These are phyloP conservation scores for Papilio machaon DNA, from an alignment of 1,140 invertebrate species.

Conservation along the genomic window DNA sequence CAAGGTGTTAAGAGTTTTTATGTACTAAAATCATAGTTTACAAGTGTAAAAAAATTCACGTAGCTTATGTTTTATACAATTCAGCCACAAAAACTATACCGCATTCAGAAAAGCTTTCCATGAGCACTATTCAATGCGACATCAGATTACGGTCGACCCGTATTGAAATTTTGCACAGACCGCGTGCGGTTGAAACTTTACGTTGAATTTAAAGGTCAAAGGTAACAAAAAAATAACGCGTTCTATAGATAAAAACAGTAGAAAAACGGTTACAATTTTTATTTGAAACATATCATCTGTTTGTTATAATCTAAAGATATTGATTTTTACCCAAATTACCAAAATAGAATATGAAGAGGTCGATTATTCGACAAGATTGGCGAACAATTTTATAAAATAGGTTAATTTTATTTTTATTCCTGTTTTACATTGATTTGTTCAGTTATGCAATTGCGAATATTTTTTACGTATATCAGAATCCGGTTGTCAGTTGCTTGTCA, in stretches of 20 bases:
- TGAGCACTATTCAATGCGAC: conserved; percentile 1
- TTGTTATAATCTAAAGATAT: too few species aligned
- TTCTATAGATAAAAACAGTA: neutral
- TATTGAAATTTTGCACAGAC: conserved; percentile 8
- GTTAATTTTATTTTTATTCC: too few species aligned
- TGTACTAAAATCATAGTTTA: neutral
- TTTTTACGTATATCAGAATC: too few species aligned
- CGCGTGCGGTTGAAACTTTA: conserved; percentile 23
- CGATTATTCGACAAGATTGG: too few species aligned
- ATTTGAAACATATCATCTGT: neutral
- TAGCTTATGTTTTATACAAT: neutral
- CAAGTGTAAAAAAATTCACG: neutral
- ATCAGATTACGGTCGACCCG: conserved; percentile 18
- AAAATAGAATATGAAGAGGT: too few species aligned
- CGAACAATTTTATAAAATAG: too few species aligned
- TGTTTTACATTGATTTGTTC: too few species aligned
- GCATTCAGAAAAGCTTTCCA: neutral
- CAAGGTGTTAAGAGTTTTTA: neutral
- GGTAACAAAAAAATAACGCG: neutral
- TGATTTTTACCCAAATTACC: too few species aligned
- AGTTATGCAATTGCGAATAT: too few species aligned
- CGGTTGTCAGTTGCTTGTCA: too few species aligned
- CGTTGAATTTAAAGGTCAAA: conserved; percentile 8
- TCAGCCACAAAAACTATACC: neutral
- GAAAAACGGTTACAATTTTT: neutral